Evolutionary conservation across 2,888 invertebrate genomes (phyloP), one percentile per base, ranked within the genome.

Genomic region (Pteria penguin): DNA sequence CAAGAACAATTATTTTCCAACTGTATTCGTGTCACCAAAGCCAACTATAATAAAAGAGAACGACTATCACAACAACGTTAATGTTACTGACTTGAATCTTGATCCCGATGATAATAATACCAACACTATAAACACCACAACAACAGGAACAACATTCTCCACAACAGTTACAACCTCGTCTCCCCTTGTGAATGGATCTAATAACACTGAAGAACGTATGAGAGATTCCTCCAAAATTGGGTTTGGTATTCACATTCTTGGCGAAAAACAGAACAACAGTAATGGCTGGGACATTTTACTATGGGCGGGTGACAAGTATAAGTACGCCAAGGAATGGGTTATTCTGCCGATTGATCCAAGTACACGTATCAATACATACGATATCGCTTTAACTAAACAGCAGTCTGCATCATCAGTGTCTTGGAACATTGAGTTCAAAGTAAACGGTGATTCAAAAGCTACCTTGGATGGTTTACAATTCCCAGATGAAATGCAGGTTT

Each of bases 221-320:
- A 57, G 18, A 58, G 29, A 55, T 4, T 18, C 26, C 2, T 31
- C 62, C n/a, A 33, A 31, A 29, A n/a, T 32, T 58, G 75, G 75
- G 26, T 63, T 61, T 58, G 75, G 75, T 32, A 33, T 65, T 29
- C 63, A 70, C 29, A 65, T 75, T n/a, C 27, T 75, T 14, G 75
- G 75, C 11, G 55, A 69, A 32, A 27, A 55, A 24, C 62, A 62
- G 26, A 33, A 27, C 5, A 31, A 66, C 1, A 71, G 55, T 26
- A 27, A 22, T 8, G 29, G 4, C 22, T 76, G 76, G 76, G 68
- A 76, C 32, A 33, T 63, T 31, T 52, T 76, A 4, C 52, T 76
- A 8, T 76, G 76, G 76, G 52, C 61, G 22, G 57, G 29, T 14
- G 76, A 76, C 52, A 55, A 26, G 18, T 22, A 76, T 33, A 36